A percentile compares a stretch with the other conserved stretches of the same genome.
Conservation (phyloP, 2,797 vertebrate genomes). For the Melanogrammus aeglefinus region DNA sequence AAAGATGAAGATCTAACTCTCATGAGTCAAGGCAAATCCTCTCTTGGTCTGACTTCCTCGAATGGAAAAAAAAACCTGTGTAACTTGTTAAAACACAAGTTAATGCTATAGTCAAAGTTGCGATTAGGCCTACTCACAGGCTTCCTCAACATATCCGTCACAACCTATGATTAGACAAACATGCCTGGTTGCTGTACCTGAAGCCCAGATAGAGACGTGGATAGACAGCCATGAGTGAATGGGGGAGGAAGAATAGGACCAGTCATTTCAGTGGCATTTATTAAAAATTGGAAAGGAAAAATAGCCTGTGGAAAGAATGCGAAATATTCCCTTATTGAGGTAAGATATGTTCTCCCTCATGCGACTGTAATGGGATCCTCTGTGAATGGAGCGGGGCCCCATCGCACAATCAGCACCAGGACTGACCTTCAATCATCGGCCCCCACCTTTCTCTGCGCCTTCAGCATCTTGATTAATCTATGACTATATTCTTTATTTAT, state of each 20-base stretch:
- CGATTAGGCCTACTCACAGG: background rate
- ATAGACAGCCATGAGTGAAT: background rate
- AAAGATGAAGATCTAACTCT: background rate
- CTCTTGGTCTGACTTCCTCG: background rate
- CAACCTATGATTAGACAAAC: background rate
- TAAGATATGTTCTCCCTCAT: constrained; percentile 59
- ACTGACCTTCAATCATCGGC: constrained; percentile 50
- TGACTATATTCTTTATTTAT: background rate
- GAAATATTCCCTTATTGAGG: constrained; percentile 64
- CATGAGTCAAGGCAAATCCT: background rate
- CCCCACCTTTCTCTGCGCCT: constrained; percentile 39
- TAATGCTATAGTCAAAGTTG: background rate
- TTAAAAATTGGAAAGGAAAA: constrained; percentile 65
- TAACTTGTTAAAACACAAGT: background rate
- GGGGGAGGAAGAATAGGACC: constrained; percentile 33
- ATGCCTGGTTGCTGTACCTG: background rate
- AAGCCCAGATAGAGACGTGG: background rate
- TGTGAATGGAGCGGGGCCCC: constrained; percentile 75
- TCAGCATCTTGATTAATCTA: background rate
- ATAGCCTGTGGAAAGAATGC: constrained; percentile 61
- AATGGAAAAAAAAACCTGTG: background rate
- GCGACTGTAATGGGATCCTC: constrained; percentile 75
- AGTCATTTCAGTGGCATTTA: constrained; percentile 57
- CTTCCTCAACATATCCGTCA: background rate
- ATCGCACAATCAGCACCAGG: constrained; percentile 50